Percentiles rank a stretch among this genome's conserved stretches.
These are phyloP conservation scores for Spea multiplicata DNA, from an alignment of 2,113 vertebrate genomes.

Conservation along the genomic window DNA sequence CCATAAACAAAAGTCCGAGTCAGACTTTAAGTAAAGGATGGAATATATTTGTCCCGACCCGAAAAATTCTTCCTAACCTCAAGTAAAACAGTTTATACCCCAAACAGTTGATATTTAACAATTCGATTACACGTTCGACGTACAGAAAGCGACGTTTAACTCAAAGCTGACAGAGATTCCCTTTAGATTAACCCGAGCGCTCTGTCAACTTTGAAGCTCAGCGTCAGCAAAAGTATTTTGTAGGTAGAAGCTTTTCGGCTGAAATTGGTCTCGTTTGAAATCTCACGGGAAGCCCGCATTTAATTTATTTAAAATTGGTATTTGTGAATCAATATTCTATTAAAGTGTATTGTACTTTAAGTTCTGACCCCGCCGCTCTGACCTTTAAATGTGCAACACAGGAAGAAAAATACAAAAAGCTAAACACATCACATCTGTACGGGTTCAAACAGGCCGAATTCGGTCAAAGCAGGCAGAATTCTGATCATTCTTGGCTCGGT, in stretches of 20 bases:
- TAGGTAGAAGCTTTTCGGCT: neutral
- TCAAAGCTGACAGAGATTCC: neutral
- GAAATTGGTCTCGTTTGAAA: conserved; percentile 11
- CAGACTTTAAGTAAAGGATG: too few species aligned
- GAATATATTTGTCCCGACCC: too few species aligned
- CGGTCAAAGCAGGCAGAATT: too few species aligned
- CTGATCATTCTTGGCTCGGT: too few species aligned
- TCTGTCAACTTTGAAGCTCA: conserved; percentile 39
- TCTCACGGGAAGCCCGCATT: conserved; percentile 1
- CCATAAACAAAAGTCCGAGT: too few species aligned
- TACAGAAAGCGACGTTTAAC: too few species aligned
- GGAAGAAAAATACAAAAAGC: neutral
- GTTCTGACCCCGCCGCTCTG: conserved; percentile 17
- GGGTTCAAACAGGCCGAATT: too few species aligned
- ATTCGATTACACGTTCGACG: too few species aligned
- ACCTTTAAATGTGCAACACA: conserved; percentile 2
- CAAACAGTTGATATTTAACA: too few species aligned
- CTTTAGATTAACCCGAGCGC: neutral
- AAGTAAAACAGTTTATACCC: too few species aligned
- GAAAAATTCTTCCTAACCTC: too few species aligned
- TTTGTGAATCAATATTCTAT: conserved; percentile 41
- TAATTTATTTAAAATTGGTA: conserved; percentile 40
- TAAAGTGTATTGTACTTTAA: conserved; percentile 13
- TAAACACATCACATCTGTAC: too few species aligned
- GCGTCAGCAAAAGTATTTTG: neutral